A percentile compares a stretch with the other conserved stretches of the same genome.
Conservation (phyloP, 2,888 invertebrate genomes). For the Rotaria macrura region DNA sequence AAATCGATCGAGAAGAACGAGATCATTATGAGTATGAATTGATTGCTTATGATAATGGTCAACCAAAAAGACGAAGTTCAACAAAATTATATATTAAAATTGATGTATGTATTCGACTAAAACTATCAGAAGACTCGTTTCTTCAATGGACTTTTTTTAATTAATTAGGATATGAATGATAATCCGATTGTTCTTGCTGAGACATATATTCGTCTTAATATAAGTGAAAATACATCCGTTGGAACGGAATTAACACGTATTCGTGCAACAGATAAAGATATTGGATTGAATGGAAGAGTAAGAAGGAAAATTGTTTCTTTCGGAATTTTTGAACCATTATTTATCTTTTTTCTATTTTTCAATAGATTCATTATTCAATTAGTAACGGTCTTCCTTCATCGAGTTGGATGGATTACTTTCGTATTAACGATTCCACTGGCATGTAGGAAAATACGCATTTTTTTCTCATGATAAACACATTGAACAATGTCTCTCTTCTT, state of each 20-base stretch:
- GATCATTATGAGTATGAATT: constrained; percentile 18
- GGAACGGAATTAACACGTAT: background rate
- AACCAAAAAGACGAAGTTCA: background rate
- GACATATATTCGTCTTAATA: background rate
- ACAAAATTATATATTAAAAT: background rate
- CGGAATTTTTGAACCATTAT: background rate
- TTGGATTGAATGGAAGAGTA: constrained; percentile 57
- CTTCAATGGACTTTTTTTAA: background rate
- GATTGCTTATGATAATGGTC: constrained; percentile 26
- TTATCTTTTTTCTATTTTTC: background rate
- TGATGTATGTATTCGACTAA: background rate
- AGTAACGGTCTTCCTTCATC: background rate
- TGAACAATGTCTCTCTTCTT: too few relatives aligned
- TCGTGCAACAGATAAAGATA: constrained; percentile 59
- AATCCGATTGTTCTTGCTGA: constrained; percentile 13
- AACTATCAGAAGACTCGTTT: background rate
- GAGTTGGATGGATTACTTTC: constrained; percentile 19
- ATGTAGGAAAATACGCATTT: background rate
- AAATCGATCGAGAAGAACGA: constrained; percentile 26
- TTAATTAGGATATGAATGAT: constrained; percentile 26
- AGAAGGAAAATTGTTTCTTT: too few relatives aligned
- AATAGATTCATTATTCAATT: background rate
- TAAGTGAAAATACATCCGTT: constrained; percentile 24
- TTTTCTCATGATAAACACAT: too few relatives aligned
- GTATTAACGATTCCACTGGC: constrained; percentile 10